These are phyloP conservation scores for Aplodontia rufa DNA, from an alignment of 2,113 vertebrate genomes.

Conservation along the genomic window DNA sequence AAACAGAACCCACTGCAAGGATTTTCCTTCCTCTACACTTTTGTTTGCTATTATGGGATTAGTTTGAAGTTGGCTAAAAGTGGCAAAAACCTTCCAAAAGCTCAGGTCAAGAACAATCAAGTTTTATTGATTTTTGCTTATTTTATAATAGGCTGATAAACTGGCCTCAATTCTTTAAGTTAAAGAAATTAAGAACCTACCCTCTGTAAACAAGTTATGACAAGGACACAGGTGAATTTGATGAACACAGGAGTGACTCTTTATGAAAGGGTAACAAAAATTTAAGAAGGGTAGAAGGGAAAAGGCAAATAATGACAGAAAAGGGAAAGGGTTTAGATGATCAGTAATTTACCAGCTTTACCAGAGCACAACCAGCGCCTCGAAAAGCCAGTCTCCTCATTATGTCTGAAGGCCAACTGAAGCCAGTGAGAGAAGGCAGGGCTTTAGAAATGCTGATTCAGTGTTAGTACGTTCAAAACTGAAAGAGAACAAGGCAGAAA, in stretches of 20 bases:
- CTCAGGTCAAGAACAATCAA: neutral
- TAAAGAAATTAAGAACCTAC: constrained; percentile 24
- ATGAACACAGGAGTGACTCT: constrained; percentile 51
- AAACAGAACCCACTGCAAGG: constrained; percentile 3
- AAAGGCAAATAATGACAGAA: constrained; percentile 68
- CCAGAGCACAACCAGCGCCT: constrained; percentile 91
- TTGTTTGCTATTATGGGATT: neutral
- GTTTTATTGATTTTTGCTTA: constrained; percentile 27
- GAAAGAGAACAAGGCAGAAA: constrained; percentile 84
- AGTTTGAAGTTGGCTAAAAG: constrained; percentile 5
- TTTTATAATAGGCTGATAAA: constrained; percentile 64
- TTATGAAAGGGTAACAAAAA: constrained; percentile 69
- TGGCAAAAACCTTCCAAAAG: constrained; percentile 11
- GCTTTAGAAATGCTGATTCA: constrained; percentile 83
- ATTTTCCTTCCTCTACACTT: neutral
- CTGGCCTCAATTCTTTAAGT: neutral
- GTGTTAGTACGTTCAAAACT: constrained; percentile 86
- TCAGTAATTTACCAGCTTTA: constrained; percentile 90
- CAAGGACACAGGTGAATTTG: constrained; percentile 61
- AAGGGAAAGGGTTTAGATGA: constrained; percentile 76
- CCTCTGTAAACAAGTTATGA: constrained; percentile 48
- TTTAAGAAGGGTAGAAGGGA: constrained; percentile 47
- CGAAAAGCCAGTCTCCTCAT: constrained; percentile 90
- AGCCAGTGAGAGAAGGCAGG: constrained; percentile 81
- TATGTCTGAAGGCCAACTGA: constrained; percentile 84